Evolutionary conservation across 2,888 invertebrate species (phyloP).

Genomic region (Cantharis rufa): DNA sequence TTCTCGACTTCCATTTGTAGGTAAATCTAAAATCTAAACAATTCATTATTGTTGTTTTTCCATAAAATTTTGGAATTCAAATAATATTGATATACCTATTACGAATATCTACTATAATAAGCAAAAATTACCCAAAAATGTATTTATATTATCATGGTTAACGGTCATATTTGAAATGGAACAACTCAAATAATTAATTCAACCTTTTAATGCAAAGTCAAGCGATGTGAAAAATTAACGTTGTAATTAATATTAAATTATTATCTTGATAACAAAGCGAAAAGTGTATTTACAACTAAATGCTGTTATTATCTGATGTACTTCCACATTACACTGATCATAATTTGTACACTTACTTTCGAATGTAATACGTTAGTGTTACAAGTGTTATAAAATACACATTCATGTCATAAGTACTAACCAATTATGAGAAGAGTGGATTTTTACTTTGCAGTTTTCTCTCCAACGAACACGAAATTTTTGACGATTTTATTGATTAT

Average conservation of each 20-base stretch:
- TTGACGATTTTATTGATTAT: too few relatives aligned
- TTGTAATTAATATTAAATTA: not conserved
- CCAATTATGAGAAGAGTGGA: not conserved
- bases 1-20: conserved; percentile 19
- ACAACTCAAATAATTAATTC: not conserved
- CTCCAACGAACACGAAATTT: too few relatives aligned
- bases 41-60: not conserved
- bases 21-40: not conserved
- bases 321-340: not conserved
- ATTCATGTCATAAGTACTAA: not conserved
- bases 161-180: not conserved
- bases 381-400: not conserved
- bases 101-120: not conserved
- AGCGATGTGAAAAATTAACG: not conserved
- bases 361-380: not conserved
- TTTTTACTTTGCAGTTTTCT: not conserved
- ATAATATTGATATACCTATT: too few relatives aligned
- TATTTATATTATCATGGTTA: not conserved
- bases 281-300: not conserved
- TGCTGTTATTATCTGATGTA: not conserved
- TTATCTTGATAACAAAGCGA: not conserved
- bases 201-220: not conserved
- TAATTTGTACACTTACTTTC: not conserved
- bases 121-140: not conserved
- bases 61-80: not conserved